Evolutionary conservation across 2,113 vertebrate species (phyloP).

Genomic region (Elgaria multicarinata): DNA sequence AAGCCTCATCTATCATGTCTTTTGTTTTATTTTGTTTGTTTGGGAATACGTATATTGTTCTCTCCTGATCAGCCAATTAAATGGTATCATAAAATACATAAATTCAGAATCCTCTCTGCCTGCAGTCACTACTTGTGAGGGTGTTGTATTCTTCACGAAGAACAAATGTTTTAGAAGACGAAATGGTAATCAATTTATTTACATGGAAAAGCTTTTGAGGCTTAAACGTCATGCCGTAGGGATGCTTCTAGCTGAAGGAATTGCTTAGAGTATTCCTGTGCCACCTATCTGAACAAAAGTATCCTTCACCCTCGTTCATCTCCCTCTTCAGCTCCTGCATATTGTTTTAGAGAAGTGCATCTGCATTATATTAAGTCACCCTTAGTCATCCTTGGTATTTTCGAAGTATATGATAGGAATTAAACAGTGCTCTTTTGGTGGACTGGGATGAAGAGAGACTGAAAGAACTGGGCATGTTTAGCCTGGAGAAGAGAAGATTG

Average conservation of each 20-base stretch:
- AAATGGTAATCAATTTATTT: constrained; percentile 11
- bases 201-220: not conserved
- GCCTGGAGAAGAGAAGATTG: too few relatives aligned
- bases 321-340: not conserved
- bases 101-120: not conserved
- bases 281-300: not conserved
- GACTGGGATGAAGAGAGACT: too few relatives aligned
- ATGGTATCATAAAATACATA: not conserved
- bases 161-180: not conserved
- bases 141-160: not conserved
- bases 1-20: not conserved
- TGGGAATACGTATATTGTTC: not conserved
- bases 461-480: too few relatives aligned
- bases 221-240: not conserved
- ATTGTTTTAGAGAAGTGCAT: not conserved
- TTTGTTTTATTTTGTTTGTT: not conserved
- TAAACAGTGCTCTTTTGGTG: too few relatives aligned
- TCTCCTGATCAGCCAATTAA: not conserved
- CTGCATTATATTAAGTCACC: not conserved
- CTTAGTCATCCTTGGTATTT: not conserved
- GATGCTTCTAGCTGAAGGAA: not conserved
- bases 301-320: not conserved
- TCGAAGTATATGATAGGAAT: too few relatives aligned
- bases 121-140: not conserved
- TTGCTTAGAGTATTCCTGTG: not conserved